Conservation (phyloP, 1,140 invertebrate genomes). For the Zaprionus ornatus region DNA sequence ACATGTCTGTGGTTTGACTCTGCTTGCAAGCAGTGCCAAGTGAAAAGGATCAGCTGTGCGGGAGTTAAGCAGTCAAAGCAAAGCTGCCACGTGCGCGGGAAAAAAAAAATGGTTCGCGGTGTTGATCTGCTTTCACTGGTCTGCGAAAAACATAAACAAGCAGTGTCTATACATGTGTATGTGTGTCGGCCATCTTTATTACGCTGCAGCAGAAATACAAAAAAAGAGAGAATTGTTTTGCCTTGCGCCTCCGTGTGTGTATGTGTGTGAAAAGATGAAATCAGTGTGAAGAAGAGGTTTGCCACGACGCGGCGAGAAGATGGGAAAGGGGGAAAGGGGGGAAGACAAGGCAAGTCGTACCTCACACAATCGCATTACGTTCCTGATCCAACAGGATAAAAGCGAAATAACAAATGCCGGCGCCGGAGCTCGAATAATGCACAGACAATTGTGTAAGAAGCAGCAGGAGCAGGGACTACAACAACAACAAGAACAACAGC, state of each 20-base stretch:
- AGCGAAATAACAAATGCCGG: slow-evolving; percentile 73
- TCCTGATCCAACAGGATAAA: slow-evolving; percentile 60
- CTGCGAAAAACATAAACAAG: neutral
- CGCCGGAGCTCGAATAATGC: slow-evolving; percentile 69
- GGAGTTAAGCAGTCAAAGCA: neutral
- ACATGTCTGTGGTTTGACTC: neutral
- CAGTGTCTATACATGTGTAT: neutral
- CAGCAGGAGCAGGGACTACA: neutral
- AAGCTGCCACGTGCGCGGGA: neutral
- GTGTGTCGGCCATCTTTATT: slow-evolving; percentile 25
- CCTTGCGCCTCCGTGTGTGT: neutral
- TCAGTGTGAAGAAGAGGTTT: slow-evolving; percentile 2
- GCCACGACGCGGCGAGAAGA: neutral
- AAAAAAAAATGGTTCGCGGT: too few relatives aligned
- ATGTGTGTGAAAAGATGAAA: neutral
- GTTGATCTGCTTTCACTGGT: too few relatives aligned
- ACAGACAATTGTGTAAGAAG: slow-evolving; percentile 71
- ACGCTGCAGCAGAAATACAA: slow-evolving; percentile 6
- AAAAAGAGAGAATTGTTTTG: neutral
- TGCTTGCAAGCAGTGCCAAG: neutral
- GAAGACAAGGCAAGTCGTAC: slow-evolving; percentile 14
- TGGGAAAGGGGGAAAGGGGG: too few relatives aligned
- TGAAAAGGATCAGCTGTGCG: neutral
- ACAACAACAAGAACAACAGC: slow-evolving; percentile 11
- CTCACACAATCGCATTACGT: slow-evolving; percentile 69